These are phyloP conservation scores for Phortica magna DNA, from an alignment of 2,888 invertebrate genomes.

Conservation along the genomic window DNA sequence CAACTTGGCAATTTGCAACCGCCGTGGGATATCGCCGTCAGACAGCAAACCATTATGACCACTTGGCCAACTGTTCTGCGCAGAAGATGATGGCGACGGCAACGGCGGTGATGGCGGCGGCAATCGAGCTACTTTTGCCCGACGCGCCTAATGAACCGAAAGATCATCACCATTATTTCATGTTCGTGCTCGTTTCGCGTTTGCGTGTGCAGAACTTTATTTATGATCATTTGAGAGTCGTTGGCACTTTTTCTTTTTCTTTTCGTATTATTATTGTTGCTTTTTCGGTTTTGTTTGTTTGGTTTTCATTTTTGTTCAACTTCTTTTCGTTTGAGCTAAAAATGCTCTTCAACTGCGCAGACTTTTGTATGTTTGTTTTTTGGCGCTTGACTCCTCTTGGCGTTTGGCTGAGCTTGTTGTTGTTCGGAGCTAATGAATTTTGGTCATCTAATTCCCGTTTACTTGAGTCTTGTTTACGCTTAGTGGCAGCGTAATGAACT, in stretches of 20 bases:
- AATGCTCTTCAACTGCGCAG: not conserved
- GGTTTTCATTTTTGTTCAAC: not conserved
- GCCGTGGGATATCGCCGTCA: constrained; percentile 4
- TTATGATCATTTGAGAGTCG: constrained; percentile 17
- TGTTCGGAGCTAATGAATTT: constrained; percentile 19
- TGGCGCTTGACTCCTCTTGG: not conserved
- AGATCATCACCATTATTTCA: constrained; percentile 7
- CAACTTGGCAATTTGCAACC: no score
- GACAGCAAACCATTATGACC: not conserved
- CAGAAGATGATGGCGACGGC: no score
- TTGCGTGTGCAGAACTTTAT: constrained; percentile 22
- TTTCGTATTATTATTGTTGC: constrained; percentile 4
- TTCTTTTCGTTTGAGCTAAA: not conserved
- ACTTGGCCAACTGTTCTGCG: not conserved
- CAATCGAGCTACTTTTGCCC: no score
- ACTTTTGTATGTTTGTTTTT: no score
- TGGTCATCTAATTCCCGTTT: not conserved
- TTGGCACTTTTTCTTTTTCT: constrained; percentile 9
- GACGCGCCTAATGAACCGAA: constrained; percentile 26
- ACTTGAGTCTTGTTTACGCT: not conserved
- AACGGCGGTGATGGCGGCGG: no score
- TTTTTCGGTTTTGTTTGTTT: not conserved
- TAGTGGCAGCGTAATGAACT: not conserved
- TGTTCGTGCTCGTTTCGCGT: constrained; percentile 4
- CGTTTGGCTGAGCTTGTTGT: not conserved